Evolutionary conservation across 2,888 invertebrate species (phyloP).

Genomic region (Caenorhabditis sp.): DNA sequence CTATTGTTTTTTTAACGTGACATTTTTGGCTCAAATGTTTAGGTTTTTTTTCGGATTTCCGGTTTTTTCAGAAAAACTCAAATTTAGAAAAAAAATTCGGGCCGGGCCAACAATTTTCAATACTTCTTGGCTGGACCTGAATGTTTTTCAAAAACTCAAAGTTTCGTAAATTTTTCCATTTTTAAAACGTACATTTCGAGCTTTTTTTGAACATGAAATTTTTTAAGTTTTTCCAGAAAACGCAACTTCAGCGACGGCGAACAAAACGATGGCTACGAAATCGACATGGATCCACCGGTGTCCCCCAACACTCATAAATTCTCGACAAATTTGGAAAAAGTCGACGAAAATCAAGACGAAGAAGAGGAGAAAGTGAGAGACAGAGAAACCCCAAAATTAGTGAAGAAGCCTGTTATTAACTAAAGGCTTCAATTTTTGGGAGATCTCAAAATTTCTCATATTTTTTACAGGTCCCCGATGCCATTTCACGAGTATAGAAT

Average conservation of each 20-base stretch:
- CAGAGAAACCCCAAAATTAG: too few species aligned
- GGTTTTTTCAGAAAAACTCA: too few species aligned
- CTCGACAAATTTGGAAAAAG: slow-evolving; percentile 22
- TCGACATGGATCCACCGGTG: slow-evolving; percentile 2
- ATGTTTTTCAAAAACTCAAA: too few species aligned
- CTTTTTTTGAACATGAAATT: not conserved
- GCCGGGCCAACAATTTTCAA: too few species aligned
- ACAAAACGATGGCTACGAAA: slow-evolving; percentile 15
- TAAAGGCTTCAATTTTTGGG: not conserved
- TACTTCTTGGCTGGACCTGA: too few species aligned
- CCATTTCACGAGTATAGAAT: not conserved
- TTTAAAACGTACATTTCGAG: too few species aligned
- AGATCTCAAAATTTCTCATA: not conserved
- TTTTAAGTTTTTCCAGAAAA: slow-evolving; percentile 1
- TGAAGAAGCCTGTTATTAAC: not conserved
- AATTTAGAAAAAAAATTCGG: too few species aligned
- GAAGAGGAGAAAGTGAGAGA: too few species aligned
- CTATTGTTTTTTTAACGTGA: too few species aligned
- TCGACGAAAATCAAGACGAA: slow-evolving; percentile 32
- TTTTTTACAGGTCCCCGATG: not conserved
- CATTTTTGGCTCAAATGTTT: too few species aligned
- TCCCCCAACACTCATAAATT: slow-evolving; percentile 12
- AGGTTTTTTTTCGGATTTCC: too few species aligned
- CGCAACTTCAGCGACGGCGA: slow-evolving; percentile 14
- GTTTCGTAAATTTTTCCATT: too few species aligned